Percentiles rank a stretch among this genome's conserved stretches.
These are phyloP conservation scores for Drosophila navojoa DNA, from an alignment of 1,140 invertebrate genomes.

Conservation along the genomic window DNA sequence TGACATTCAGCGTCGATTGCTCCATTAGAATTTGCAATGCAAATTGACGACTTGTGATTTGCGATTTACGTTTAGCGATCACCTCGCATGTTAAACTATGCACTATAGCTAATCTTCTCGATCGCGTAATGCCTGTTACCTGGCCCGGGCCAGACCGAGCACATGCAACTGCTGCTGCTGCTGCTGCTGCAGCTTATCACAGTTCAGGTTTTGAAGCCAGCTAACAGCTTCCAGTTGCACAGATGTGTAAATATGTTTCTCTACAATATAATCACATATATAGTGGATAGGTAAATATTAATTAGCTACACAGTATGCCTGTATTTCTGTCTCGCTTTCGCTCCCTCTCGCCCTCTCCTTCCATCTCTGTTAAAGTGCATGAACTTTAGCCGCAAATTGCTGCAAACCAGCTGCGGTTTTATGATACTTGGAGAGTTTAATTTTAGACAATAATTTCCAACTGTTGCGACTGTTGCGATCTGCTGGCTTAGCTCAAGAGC, in stretches of 20 bases:
- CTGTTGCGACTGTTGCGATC: slow-evolving; percentile 14
- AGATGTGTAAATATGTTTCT: neutral
- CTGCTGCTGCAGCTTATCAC: slow-evolving; percentile 16
- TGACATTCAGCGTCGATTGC: neutral
- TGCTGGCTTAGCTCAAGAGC: slow-evolving; percentile 18
- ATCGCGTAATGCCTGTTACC: slow-evolving; percentile 17
- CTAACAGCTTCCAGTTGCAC: slow-evolving; percentile 18
- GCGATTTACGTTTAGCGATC: neutral
- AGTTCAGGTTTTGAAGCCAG: slow-evolving; percentile 14
- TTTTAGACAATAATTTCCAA: slow-evolving; percentile 12
- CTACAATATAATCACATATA: neutral
- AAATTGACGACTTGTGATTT: neutral
- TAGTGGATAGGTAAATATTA: slow-evolving; percentile 29
- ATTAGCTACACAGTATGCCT: slow-evolving; percentile 28
- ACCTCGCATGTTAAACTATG: slow-evolving; percentile 24
- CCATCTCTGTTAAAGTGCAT: neutral
- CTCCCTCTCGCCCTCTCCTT: slow-evolving; percentile 10
- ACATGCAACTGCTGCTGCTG: too few species aligned
- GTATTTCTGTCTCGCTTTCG: neutral
- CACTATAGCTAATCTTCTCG: slow-evolving; percentile 9
- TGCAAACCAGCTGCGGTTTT: slow-evolving; percentile 9
- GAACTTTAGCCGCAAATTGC: slow-evolving; percentile 56
- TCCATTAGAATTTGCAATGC: slow-evolving; percentile 25
- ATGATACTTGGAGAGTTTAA: slow-evolving; percentile 12
- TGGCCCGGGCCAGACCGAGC: neutral